Conservation (phyloP, 2,797 vertebrate genomes). For the Siniperca scherzeri region DNA sequence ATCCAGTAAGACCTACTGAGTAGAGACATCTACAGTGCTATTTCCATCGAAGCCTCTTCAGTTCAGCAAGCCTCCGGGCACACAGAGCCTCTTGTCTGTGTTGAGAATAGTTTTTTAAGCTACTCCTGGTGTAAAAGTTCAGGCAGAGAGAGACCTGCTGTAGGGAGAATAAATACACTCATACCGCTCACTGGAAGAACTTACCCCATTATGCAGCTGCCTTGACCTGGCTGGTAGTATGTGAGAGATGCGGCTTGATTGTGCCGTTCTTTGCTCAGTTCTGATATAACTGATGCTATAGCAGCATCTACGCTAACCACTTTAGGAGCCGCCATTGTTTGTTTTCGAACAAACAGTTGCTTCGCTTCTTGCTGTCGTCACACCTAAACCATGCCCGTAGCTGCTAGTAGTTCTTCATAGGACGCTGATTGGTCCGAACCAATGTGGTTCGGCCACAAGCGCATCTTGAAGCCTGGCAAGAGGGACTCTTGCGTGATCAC, state of each 20-base stretch:
- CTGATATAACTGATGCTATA: no score
- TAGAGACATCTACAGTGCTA: conserved; percentile 52
- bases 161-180: conserved; percentile 62
- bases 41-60: conserved; percentile 56
- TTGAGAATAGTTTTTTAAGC: conserved; percentile 68
- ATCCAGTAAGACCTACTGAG: conserved; percentile 47
- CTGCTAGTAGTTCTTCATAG: no score
- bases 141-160: conserved; percentile 61
- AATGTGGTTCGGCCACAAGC: no score
- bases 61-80: conserved; percentile 66
- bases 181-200: conserved; percentile 43
- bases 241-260: conserved; percentile 9
- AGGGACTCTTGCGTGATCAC: no score
- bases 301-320: no score
- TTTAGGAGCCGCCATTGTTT: no score
- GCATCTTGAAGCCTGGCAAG: no score
- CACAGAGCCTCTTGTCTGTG: conserved; percentile 66
- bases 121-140: conserved; percentile 67
- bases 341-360: no score
- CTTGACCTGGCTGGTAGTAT: conserved; percentile 51
- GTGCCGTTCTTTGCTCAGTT: no score
- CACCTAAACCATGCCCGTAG: no score
- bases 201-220: conserved; percentile 17
- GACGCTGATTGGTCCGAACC: no score
- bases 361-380: no score